These are phyloP conservation scores for Pangasius larnaudii DNA, from an alignment of 2,797 vertebrate genomes.

Conservation along the genomic window DNA sequence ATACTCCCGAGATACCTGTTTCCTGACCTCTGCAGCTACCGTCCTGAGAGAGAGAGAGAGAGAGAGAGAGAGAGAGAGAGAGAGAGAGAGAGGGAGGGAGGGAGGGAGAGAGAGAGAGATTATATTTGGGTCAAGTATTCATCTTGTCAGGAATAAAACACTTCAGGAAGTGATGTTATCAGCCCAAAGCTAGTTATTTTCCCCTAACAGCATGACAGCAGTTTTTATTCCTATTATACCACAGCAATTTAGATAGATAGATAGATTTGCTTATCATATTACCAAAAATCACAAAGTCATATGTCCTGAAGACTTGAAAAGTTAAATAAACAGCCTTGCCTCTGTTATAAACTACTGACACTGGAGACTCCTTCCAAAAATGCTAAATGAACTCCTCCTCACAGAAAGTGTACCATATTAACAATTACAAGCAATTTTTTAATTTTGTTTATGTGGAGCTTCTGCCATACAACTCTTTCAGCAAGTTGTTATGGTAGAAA, in stretches of 20 bases:
- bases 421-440: not conserved
- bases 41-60: conserved; percentile 73
- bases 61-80: not conserved
- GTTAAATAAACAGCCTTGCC: too few species aligned
- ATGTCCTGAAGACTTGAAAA: too few species aligned
- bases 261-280: not conserved
- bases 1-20: conserved; percentile 89
- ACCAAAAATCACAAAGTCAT: not conserved
- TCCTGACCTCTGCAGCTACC: conserved; percentile 88
- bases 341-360: not conserved
- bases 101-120: not conserved
- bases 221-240: not conserved
- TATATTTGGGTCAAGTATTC: not conserved
- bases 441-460: not conserved
- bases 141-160: not conserved
- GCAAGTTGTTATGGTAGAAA: not conserved
- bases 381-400: too few species aligned
- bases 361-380: not conserved
- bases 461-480: not conserved
- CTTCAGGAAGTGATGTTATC: not conserved
- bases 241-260: not conserved
- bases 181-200: not conserved
- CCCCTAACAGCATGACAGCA: not conserved
- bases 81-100: not conserved
- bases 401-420: not conserved